phyloP scores from a whole-genome alignment of 2,888 invertebrate genomes.

The Philopedon plagiatum region DNA sequence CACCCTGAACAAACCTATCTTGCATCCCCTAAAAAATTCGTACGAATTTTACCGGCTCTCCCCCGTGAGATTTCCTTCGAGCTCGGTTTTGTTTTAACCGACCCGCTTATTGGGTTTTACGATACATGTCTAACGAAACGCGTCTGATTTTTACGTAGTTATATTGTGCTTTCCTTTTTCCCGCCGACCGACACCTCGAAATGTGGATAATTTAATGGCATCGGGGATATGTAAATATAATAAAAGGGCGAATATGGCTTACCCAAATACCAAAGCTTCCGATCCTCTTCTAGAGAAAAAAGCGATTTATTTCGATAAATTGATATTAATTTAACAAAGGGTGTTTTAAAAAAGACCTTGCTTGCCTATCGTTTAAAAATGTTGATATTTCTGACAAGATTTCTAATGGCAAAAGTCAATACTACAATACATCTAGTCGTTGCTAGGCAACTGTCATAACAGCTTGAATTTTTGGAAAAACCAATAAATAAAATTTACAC shows the following conservation, averaged over 20 bases:
- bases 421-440: no score
- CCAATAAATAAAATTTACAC: no score
- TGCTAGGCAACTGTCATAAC: no score
- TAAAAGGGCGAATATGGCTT: conserved; percentile 39
- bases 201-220: conserved; percentile 48
- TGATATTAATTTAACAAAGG: conserved; percentile 11
- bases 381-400: no score
- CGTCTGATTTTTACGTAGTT: conserved; percentile 59
- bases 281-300: conserved; percentile 20
- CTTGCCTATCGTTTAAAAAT: no score
- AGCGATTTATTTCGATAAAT: conserved; percentile 31
- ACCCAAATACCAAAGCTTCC: conserved; percentile 23
- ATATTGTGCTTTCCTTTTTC: conserved; percentile 51
- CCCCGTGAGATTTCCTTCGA: conserved; percentile 41
- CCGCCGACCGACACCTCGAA: conserved; percentile 50
- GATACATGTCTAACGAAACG: conserved; percentile 58
- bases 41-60: conserved; percentile 31
- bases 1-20: neutral
- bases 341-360: no score
- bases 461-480: no score
- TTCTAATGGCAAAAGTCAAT: no score
- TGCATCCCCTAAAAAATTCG: conserved; percentile 22
- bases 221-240: conserved; percentile 49
- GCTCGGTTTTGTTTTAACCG: conserved; percentile 61
- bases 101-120: conserved; percentile 62